These are phyloP conservation scores for Callionymus lyra DNA, from an alignment of 2,113 vertebrate species.

Conservation along the genomic window DNA sequence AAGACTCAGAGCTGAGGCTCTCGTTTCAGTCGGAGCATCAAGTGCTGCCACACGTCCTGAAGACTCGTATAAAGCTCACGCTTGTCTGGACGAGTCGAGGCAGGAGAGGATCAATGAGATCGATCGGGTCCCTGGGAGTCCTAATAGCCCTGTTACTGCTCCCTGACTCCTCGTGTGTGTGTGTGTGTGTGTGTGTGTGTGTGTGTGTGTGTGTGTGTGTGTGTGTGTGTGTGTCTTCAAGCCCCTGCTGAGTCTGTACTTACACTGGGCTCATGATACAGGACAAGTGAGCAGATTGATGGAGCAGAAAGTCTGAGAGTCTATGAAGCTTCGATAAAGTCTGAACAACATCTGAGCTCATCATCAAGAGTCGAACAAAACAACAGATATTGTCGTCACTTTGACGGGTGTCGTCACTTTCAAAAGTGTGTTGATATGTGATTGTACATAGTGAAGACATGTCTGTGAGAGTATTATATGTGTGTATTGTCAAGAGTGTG, in stretches of 20 bases:
- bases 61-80: slow-evolving; percentile 35
- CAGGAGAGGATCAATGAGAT: slow-evolving; percentile 62
- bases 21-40: no score
- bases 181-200: slow-evolving; percentile 11
- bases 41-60: no score
- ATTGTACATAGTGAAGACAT: background rate
- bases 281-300: slow-evolving; percentile 28
- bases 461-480: background rate
- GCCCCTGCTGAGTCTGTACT: slow-evolving; percentile 35
- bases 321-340: no score
- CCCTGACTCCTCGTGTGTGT: slow-evolving; percentile 51
- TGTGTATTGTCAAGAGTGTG: no score
- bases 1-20: no score
- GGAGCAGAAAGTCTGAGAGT: slow-evolving; percentile 14
- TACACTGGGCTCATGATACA: slow-evolving; percentile 41
- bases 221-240: slow-evolving; percentile 20
- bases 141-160: slow-evolving; percentile 62
- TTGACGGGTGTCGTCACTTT: no score
- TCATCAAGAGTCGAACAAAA: no score
- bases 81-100: slow-evolving; percentile 46
- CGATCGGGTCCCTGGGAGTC: slow-evolving; percentile 61
- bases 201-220: slow-evolving; percentile 10
- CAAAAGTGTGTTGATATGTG: no score
- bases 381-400: no score
- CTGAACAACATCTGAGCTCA: no score